Conservation (phyloP, 2,113 vertebrate genomes). For the Myocastor coypus region DNA sequence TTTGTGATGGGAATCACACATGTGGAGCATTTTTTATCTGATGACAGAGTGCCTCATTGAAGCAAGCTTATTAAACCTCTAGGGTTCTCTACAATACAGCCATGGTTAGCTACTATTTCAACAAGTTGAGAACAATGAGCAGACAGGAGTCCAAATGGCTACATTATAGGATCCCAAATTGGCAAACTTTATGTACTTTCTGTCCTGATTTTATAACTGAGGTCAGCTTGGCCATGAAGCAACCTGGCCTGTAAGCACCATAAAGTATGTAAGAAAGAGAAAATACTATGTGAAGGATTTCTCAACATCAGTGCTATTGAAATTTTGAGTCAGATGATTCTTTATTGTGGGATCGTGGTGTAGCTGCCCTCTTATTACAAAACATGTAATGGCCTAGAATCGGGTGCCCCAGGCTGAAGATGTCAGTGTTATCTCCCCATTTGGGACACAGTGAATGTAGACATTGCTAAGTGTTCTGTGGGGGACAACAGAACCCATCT, state of each 20-base stretch:
- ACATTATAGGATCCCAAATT: slow-evolving; percentile 44
- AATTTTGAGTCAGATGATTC: background rate
- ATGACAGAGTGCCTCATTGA: slow-evolving; percentile 75
- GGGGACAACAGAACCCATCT: accelerated
- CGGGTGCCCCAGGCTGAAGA: background rate
- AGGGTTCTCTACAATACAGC: slow-evolving; percentile 57
- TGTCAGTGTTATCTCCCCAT: accelerated
- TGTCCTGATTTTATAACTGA: slow-evolving; percentile 44
- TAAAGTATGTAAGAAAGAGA: background rate
- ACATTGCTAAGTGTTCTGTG: background rate
- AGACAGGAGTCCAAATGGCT: slow-evolving; percentile 46
- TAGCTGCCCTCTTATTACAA: background rate
- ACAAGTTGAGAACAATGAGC: slow-evolving; percentile 62
- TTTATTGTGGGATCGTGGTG: background rate
- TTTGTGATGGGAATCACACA: slow-evolving; percentile 55
- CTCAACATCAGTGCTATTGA: background rate
- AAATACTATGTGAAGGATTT: background rate
- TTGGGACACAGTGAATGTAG: background rate
- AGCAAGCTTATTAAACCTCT: slow-evolving; percentile 78
- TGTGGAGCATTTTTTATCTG: slow-evolving; percentile 70
- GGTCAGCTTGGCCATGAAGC: background rate
- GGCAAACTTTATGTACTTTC: slow-evolving; percentile 44
- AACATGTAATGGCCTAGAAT: background rate
- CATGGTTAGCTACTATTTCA: slow-evolving; percentile 73
- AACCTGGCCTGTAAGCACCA: background rate